Evolutionary conservation across 2,888 invertebrate genomes (phyloP), one percentile per base, ranked within the genome.

Genomic region (Sialis lutaria): DNA sequence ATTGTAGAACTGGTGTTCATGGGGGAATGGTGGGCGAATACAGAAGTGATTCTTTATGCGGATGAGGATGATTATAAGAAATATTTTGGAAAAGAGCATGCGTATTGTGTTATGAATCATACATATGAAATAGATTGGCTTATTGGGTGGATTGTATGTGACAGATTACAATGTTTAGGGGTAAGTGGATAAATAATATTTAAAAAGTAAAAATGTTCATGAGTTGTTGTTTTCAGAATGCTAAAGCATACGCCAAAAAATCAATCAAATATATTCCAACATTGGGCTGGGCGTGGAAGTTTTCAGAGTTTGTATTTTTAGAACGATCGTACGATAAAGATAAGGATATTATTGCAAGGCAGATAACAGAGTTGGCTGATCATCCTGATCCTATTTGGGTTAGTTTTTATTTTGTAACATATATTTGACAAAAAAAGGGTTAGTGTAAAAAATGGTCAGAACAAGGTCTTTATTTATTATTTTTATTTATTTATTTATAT

Each of bases 101-200:
- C 82, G 7, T 77, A 89, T 57, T 76, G 90, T 44, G 69, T 95
- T 45, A 90, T 95, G 87, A 96, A 96, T 65, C 95, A 96, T 59
- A 80, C 82, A 39, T 95, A 90, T 64, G 95, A 96, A 71, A 81
- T 92, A 55, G 96, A 96, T 64, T 95, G 95, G 95, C 69, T 96
- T 0, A 80, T 88, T 65, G 90, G 92, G 13, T 95, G 92, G 92
- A 79, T 91, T 61, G 76, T 89, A 55, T 80, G 85, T 58, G 91
- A 95, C 55, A 71, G 85, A 55, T 72, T 84, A 53, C 67, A 72
- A 54, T 77, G 89, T 53, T 69, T 95, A 54, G 93, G 92, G 57
- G 88, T 88, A 69, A 75, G 80, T 66, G 22, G 22, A 22, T 22
- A 22, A 22, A 22, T 22, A 22, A 22, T 22, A 22, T 22, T 22